Percentiles rank a stretch among this genome's conserved stretches.
phyloP scores from a whole-genome alignment of 1,140 invertebrate genomes.

The Saxidomus purpurata region DNA sequence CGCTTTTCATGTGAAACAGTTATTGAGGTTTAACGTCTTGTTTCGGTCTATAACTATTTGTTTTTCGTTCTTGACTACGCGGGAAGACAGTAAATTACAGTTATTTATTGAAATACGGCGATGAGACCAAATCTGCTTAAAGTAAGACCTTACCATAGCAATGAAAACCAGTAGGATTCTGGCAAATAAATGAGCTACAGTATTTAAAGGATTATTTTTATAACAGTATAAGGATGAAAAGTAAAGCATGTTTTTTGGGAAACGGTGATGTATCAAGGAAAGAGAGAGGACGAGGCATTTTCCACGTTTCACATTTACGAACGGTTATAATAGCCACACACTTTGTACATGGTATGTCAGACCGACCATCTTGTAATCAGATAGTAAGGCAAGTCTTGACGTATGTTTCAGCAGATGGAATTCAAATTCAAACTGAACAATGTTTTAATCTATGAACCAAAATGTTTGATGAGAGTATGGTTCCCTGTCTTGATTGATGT shows the following conservation, averaged over 20 bases:
- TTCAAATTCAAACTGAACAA: not conserved
- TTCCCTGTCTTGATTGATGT: not conserved
- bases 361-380: too few relatives aligned
- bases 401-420: not conserved
- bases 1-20: conserved; percentile 66
- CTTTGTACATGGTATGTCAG: too few relatives aligned
- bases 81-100: conserved; percentile 19
- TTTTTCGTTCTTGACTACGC: conserved; percentile 41
- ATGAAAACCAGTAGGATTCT: too few relatives aligned
- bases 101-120: conserved; percentile 23
- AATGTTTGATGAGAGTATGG: not conserved
- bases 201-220: too few relatives aligned
- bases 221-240: too few relatives aligned
- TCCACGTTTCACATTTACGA: too few relatives aligned
- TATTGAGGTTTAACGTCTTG: conserved; percentile 61
- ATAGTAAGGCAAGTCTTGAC: not conserved
- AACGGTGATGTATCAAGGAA: too few relatives aligned
- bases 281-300: too few relatives aligned
- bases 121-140: not conserved
- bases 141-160: too few relatives aligned
- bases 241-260: too few relatives aligned
- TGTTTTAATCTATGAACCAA: conserved; percentile 5
- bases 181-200: too few relatives aligned
- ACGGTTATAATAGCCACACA: too few relatives aligned
- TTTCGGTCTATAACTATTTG: conserved; percentile 48